phyloP scores from a whole-genome alignment of 1,140 invertebrate genomes.

The Drosophila nigrodunni region DNA sequence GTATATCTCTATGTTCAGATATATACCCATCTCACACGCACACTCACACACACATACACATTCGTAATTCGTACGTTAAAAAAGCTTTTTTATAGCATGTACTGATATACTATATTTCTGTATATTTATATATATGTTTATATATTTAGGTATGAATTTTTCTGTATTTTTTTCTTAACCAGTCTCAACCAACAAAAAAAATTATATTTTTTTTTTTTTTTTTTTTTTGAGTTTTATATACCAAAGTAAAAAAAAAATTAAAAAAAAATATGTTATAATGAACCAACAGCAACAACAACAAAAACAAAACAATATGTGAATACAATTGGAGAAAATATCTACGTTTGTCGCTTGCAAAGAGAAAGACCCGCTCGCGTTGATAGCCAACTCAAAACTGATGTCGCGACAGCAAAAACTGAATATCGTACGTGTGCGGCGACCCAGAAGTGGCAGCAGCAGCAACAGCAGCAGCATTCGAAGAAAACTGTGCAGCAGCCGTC shows the following conservation, averaged over 20 bases:
- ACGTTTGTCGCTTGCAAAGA: conserved; percentile 84
- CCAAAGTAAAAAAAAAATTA: conserved; percentile 44
- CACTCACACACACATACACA: conserved; percentile 54
- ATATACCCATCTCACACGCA: conserved; percentile 34
- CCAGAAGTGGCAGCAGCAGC: conserved; percentile 49
- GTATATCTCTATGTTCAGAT: conserved; percentile 26
- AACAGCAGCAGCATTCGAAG: conserved; percentile 31
- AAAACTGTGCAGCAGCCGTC: conserved; percentile 47
- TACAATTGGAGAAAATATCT: conserved; percentile 76
- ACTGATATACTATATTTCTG: conserved; percentile 25
- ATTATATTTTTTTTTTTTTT: conserved; percentile 28
- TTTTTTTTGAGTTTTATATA: conserved; percentile 28
- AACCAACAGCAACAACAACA: conserved; percentile 73
- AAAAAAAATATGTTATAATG: conserved; percentile 47
- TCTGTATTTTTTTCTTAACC: conserved; percentile 27
- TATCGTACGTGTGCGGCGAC: conserved; percentile 65
- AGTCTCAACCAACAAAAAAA: conserved; percentile 43
- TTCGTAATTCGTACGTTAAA: conserved; percentile 52
- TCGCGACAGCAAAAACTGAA: conserved; percentile 78
- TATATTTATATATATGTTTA: conserved; percentile 41
- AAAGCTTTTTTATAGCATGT: conserved; percentile 52
- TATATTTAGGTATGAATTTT: conserved; percentile 15
- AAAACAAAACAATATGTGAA: conserved; percentile 76
- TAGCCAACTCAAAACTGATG: conserved; percentile 85
- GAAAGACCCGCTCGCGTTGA: conserved; percentile 85